phyloP scores from a whole-genome alignment of 2,113 vertebrate species.

The Boleophthalmus pectinirostris region DNA sequence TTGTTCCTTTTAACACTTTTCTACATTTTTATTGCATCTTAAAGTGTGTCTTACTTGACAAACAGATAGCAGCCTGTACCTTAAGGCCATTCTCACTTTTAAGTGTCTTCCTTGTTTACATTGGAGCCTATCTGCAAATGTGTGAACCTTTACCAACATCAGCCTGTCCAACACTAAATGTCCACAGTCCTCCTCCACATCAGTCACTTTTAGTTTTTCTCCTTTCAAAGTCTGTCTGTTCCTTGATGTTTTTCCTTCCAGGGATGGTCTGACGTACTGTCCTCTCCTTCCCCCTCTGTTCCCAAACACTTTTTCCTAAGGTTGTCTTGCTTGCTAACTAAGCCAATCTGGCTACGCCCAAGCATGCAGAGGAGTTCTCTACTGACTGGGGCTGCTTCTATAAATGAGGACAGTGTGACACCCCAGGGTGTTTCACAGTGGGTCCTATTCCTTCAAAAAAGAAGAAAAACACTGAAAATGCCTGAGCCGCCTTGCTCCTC shows the following conservation, averaged over 20 bases:
- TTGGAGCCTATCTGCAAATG: conserved; percentile 68
- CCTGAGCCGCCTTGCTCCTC: conserved; percentile 63
- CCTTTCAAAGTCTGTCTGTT: conserved; percentile 63
- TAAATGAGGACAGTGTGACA: conserved; percentile 75
- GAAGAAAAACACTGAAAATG: conserved; percentile 46
- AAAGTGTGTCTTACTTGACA: conserved; percentile 45
- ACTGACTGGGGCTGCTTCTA: conserved; percentile 66
- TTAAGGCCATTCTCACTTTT: conserved; percentile 53
- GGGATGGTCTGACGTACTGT: conserved; percentile 61
- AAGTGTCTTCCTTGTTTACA: conserved; percentile 56
- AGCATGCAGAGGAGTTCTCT: conserved; percentile 74
- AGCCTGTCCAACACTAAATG: conserved; percentile 62
- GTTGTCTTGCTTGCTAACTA: conserved; percentile 67
- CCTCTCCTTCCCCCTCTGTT: conserved; percentile 52
- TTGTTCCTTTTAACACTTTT: not conserved
- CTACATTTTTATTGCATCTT: conserved; percentile 1
- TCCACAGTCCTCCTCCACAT: conserved; percentile 69
- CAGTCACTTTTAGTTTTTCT: conserved; percentile 70
- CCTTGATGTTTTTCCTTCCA: conserved; percentile 72
- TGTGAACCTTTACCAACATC: conserved; percentile 73
- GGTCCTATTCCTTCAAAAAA: conserved; percentile 59
- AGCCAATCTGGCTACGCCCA: conserved; percentile 74
- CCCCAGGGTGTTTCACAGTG: conserved; percentile 73
- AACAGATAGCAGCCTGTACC: conserved; percentile 47
- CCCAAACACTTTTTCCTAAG: conserved; percentile 63